Percentiles rank a stretch among this genome's conserved stretches.
Evolutionary conservation across 23 tunicate genomes (phyloP).

Genomic region (Clavelina lepadiformis): DNA sequence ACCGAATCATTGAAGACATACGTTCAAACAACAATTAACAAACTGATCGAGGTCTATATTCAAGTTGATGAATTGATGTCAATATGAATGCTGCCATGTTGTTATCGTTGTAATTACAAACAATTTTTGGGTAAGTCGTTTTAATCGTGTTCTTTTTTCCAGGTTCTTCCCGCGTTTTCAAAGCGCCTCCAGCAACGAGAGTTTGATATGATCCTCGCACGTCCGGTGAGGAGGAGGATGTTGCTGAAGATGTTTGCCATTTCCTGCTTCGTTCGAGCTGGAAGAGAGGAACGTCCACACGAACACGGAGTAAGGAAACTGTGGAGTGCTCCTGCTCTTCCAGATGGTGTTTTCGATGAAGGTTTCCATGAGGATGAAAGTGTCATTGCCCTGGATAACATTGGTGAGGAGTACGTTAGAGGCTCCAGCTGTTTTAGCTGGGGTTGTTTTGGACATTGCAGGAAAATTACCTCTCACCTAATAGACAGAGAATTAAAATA

Average conservation of each 20-base stretch:
- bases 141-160: not conserved
- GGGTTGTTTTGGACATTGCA: too few species aligned
- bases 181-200: conserved; percentile 73
- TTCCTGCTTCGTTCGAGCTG: conserved; percentile 57
- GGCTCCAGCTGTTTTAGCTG: too few species aligned
- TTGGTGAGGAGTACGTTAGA: conserved; percentile 23
- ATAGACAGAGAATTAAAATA: too few species aligned
- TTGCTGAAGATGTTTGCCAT: conserved; percentile 80
- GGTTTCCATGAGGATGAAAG: conserved; percentile 67
- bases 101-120: not conserved
- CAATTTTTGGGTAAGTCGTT: not conserved
- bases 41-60: conserved; percentile 48
- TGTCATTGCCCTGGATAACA: conserved; percentile 29
- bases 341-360: conserved; percentile 38
- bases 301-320: conserved; percentile 35
- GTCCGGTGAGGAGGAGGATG: conserved; percentile 53
- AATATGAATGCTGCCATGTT: not conserved
- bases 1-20: conserved; percentile 58
- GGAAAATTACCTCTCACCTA: too few species aligned
- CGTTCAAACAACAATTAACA: conserved; percentile 54
- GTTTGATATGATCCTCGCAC: conserved; percentile 62
- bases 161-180: conserved; percentile 79
- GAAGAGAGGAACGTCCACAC: conserved; percentile 33
- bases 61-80: not conserved
- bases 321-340: conserved; percentile 33